Evolutionary conservation across 2,113 vertebrate species (phyloP).

Genomic region (Seriola rivoliana): DNA sequence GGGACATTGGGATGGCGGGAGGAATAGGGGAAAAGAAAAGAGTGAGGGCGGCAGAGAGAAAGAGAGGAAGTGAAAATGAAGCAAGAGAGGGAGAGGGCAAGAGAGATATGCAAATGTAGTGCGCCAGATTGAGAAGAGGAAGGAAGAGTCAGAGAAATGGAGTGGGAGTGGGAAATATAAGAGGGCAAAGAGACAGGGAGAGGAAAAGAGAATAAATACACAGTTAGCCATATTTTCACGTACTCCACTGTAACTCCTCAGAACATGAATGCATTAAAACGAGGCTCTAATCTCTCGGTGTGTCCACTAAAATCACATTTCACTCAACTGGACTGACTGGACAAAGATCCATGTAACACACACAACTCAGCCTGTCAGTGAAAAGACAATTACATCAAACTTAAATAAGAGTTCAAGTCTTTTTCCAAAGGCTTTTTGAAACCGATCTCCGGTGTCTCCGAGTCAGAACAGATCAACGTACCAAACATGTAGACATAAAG

Average conservation of each 20-base stretch:
- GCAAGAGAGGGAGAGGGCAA: slow-evolving; percentile 52
- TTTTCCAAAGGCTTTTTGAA: no score
- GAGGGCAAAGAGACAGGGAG: slow-evolving; percentile 72
- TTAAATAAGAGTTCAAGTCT: not conserved
- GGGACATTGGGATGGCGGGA: slow-evolving; percentile 20
- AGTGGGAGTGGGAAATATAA: slow-evolving; percentile 73
- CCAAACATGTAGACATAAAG: no score
- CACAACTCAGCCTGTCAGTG: not conserved
- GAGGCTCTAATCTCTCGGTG: not conserved
- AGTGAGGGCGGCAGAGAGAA: slow-evolving; percentile 35
- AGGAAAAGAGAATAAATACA: slow-evolving; percentile 52
- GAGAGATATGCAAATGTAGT: slow-evolving; percentile 76
- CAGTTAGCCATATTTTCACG: slow-evolving; percentile 49
- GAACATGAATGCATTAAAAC: slow-evolving; percentile 26
- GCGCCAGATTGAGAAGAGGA: slow-evolving; percentile 74
- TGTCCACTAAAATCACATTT: no score
- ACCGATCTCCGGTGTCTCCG: no score
- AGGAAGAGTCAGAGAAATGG: slow-evolving; percentile 68
- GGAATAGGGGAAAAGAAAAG: slow-evolving; percentile 13
- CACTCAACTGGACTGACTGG: not conserved
- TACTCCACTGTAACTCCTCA: slow-evolving; percentile 31
- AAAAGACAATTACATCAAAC: not conserved
- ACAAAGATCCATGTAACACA: not conserved
- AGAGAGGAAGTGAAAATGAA: slow-evolving; percentile 38
- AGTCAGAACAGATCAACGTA: not conserved